These are phyloP conservation scores for Hemicrepidius hirtus DNA, from an alignment of 2,888 invertebrate species.

Conservation along the genomic window DNA sequence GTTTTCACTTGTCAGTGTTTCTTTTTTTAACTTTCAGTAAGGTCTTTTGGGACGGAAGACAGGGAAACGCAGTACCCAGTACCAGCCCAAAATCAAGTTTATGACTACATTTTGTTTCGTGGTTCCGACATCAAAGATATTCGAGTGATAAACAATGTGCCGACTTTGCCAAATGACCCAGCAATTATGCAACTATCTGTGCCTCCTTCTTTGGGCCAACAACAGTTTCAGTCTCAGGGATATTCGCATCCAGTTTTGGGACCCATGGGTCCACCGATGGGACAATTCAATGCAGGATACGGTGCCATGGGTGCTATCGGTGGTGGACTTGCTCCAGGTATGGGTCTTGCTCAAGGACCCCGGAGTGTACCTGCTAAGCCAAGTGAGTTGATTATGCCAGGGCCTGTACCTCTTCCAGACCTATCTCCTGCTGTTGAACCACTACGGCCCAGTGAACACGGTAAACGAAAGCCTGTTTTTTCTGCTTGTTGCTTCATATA, in stretches of 20 bases:
- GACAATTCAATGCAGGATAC: constrained; percentile 74
- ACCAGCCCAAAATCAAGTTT: constrained; percentile 97
- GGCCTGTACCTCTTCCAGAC: constrained; percentile 67
- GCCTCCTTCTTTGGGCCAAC: constrained; percentile 80
- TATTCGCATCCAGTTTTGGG: constrained; percentile 84
- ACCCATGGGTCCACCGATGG: constrained; percentile 72
- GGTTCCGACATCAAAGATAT: constrained; percentile 99
- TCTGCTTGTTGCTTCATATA: constrained; percentile 39
- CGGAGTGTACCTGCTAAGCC: constrained; percentile 67
- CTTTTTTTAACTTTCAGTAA: constrained; percentile 79
- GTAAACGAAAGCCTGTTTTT: constrained; percentile 67
- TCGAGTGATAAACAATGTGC: constrained; percentile 92
- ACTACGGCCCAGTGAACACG: constrained; percentile 69
- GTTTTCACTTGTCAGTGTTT: constrained; percentile 50
- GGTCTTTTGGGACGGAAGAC: constrained; percentile 99
- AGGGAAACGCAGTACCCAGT: constrained; percentile 96
- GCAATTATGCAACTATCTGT: constrained; percentile 96
- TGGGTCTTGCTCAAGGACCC: constrained; percentile 71
- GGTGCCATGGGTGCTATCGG: constrained; percentile 72
- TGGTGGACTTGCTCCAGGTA: constrained; percentile 71
- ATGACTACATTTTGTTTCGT: constrained; percentile 98
- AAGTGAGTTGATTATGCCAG: constrained; percentile 78
- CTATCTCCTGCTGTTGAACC: constrained; percentile 71
- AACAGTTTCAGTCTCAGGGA: constrained; percentile 79
- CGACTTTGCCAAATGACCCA: constrained; percentile 94